Percentiles rank a stretch among this genome's conserved stretches.
These are phyloP conservation scores for Lymantria dispar DNA, from an alignment of 2,888 invertebrate genomes.

Conservation along the genomic window DNA sequence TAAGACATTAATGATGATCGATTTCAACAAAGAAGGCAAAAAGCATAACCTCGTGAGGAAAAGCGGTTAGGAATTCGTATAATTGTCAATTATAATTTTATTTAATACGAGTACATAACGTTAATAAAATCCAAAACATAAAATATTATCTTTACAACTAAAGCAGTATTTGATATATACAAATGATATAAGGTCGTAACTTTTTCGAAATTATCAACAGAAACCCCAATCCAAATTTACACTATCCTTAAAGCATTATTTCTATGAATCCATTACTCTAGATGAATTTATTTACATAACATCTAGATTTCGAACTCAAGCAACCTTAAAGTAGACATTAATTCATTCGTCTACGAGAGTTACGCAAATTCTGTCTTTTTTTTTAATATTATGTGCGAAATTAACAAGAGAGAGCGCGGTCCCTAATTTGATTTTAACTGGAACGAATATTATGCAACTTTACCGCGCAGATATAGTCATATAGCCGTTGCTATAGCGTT, in stretches of 20 bases:
- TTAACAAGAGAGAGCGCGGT: conserved; percentile 16
- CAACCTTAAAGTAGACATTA: not conserved
- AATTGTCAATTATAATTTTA: too few species aligned
- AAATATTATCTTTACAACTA: too few species aligned
- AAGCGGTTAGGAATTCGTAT: too few species aligned
- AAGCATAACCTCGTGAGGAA: too few species aligned
- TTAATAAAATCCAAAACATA: too few species aligned
- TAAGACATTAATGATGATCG: too few species aligned
- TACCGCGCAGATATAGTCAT: conserved; percentile 6
- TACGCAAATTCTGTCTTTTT: conserved; percentile 25
- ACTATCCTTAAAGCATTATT: too few species aligned
- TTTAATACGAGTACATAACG: too few species aligned
- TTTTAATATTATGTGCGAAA: conserved; percentile 12
- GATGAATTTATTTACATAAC: not conserved
- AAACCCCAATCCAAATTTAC: not conserved
- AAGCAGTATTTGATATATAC: too few species aligned
- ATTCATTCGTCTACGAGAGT: conserved; percentile 5
- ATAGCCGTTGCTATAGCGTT: conserved; percentile 18
- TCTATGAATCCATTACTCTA: not conserved
- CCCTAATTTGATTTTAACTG: conserved; percentile 37
- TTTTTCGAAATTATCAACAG: too few species aligned
- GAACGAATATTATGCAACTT: conserved; percentile 20
- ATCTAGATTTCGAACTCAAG: not conserved
- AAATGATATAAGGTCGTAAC: too few species aligned
- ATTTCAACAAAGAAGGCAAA: too few species aligned